Evolutionary conservation across 2,888 invertebrate species (phyloP).

Genomic region (Drosophila conformis): DNA sequence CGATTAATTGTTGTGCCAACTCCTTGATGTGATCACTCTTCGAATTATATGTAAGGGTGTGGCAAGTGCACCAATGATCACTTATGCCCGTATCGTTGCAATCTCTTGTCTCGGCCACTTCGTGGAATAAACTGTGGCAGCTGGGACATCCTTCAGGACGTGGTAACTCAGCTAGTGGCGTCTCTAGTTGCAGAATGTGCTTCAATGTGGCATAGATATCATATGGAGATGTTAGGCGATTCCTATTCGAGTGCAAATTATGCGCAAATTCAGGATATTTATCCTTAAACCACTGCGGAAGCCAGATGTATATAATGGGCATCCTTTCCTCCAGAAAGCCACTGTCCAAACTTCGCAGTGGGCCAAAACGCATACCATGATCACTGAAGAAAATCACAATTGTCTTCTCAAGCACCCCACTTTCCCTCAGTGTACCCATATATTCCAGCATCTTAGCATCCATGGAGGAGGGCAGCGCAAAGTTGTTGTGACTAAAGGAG

Average conservation of each 20-base stretch:
- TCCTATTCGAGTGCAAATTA: slow-evolving; percentile 87
- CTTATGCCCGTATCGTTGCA: slow-evolving; percentile 89
- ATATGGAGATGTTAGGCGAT: slow-evolving; percentile 86
- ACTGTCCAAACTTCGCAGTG: slow-evolving; percentile 87
- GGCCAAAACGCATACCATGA: slow-evolving; percentile 91
- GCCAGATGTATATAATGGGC: slow-evolving; percentile 89
- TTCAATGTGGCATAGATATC: slow-evolving; percentile 58
- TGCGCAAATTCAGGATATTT: slow-evolving; percentile 86
- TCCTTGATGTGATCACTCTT: slow-evolving; percentile 11
- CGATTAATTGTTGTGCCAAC: slow-evolving; percentile 49
- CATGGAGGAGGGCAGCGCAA: slow-evolving; percentile 88
- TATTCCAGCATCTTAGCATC: slow-evolving; percentile 88
- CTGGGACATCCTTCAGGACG: slow-evolving; percentile 86
- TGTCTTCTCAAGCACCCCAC: slow-evolving; percentile 87
- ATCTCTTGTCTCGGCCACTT: slow-evolving; percentile 87
- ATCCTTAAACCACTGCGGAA: slow-evolving; percentile 88
- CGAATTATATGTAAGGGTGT: background rate
- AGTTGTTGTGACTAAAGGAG: slow-evolving; percentile 89
- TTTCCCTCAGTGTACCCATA: slow-evolving; percentile 86
- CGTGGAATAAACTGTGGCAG: slow-evolving; percentile 89
- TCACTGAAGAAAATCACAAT: slow-evolving; percentile 91
- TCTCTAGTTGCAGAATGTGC: slow-evolving; percentile 55
- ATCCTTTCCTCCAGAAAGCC: slow-evolving; percentile 92
- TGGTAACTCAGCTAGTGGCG: slow-evolving; percentile 33
- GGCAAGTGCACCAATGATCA: slow-evolving; percentile 91